phyloP scores from a whole-genome alignment of 2,113 vertebrate genomes.

The Zapus hudsonius region DNA sequence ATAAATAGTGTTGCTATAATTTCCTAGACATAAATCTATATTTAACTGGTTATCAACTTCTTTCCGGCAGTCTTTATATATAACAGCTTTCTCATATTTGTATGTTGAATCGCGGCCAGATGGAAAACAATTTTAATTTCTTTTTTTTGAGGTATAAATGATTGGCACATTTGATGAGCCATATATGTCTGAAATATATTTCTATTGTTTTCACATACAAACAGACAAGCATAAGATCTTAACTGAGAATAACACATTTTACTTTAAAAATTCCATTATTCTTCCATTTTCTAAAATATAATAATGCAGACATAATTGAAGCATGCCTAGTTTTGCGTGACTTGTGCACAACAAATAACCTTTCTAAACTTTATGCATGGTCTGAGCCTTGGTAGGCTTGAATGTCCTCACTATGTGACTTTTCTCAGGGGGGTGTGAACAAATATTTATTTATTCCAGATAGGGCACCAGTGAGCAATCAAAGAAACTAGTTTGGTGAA shows the following conservation, averaged over 20 bases:
- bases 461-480: background rate
- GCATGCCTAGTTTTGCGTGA: background rate
- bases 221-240: slow-evolving; percentile 11
- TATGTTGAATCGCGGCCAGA: slow-evolving; percentile 57
- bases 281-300: background rate
- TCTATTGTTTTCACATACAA: slow-evolving; percentile 42
- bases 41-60: slow-evolving; percentile 61
- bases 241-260: slow-evolving; percentile 6
- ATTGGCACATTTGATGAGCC: slow-evolving; percentile 44
- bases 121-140: slow-evolving; percentile 63
- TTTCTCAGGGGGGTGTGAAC: background rate
- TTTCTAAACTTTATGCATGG: background rate
- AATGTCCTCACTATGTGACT: background rate
- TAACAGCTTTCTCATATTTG: slow-evolving; percentile 48
- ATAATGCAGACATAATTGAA: background rate
- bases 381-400: background rate
- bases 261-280: slow-evolving; percentile 32
- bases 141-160: slow-evolving; percentile 53
- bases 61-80: slow-evolving; percentile 63
- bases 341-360: background rate
- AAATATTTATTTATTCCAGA: background rate
- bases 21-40: slow-evolving; percentile 64
- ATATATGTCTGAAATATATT: slow-evolving; percentile 22
- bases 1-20: slow-evolving; percentile 47
- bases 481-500: background rate